phyloP scores from a whole-genome alignment of 2,888 invertebrate species.

The Onchidella celtica region DNA sequence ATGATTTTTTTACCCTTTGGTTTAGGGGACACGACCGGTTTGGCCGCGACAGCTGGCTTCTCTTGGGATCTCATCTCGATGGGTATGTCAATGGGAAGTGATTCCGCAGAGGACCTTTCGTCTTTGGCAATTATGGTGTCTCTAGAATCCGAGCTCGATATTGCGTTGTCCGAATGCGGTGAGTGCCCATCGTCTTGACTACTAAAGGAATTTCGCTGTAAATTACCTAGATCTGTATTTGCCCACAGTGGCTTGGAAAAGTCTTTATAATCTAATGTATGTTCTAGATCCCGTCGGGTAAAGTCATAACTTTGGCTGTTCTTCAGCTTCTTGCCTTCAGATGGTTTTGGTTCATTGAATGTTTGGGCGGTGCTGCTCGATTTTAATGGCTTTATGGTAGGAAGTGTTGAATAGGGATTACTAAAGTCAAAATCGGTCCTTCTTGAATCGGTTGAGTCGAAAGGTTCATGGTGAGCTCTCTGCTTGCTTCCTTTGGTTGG shows the following conservation, averaged over 20 bases:
- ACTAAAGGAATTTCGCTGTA: conserved; percentile 17
- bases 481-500: conserved; percentile 54
- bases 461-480: conserved; percentile 33
- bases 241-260: conserved; percentile 57
- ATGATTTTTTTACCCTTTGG: conserved; percentile 45
- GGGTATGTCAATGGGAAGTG: conserved; percentile 35
- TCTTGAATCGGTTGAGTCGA: background rate
- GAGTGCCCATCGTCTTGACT: conserved; percentile 51
- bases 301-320: conserved; percentile 47
- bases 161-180: conserved; percentile 55
- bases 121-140: conserved; percentile 58
- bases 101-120: conserved; percentile 41
- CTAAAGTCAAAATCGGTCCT: conserved; percentile 16
- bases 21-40: background rate
- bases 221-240: conserved; percentile 52
- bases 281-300: conserved; percentile 51
- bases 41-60: background rate
- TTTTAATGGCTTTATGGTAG: conserved; percentile 61
- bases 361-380: conserved; percentile 39
- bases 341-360: conserved; percentile 12
- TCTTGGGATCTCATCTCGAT: conserved; percentile 39
- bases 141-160: conserved; percentile 58
- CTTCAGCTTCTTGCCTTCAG: conserved; percentile 24
- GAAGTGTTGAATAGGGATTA: conserved; percentile 58
- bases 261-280: conserved; percentile 52